A percentile compares a stretch with the other conserved stretches of the same genome.
Conservation (phyloP, 2,888 invertebrate species). For the Tolmerus cingulatus region DNA sequence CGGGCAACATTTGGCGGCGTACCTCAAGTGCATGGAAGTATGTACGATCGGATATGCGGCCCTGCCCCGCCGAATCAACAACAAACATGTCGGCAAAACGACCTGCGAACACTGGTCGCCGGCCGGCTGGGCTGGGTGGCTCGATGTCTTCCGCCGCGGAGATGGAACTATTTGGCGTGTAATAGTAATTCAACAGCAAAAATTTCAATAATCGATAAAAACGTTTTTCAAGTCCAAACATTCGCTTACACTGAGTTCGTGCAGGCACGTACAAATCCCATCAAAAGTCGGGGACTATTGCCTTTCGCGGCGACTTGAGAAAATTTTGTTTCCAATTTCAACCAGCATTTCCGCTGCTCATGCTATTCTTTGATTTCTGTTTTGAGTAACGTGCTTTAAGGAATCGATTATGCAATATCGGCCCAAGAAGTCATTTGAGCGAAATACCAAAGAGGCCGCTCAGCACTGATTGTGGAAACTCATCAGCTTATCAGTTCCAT, state of each 20-base stretch:
- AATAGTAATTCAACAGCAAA: conserved; percentile 8
- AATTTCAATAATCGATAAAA: conserved; percentile 35
- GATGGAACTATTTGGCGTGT: conserved; percentile 15
- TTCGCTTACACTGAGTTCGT: conserved; percentile 15
- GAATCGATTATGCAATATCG: neutral
- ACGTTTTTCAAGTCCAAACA: conserved; percentile 30
- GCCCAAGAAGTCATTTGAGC: neutral
- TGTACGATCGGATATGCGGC: conserved; percentile 9
- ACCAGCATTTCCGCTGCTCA: neutral
- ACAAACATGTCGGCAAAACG: neutral
- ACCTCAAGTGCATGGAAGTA: conserved; percentile 28
- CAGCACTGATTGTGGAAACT: too few species aligned
- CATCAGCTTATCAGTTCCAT: neutral
- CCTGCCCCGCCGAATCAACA: neutral
- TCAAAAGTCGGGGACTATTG: conserved; percentile 23
- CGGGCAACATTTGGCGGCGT: conserved; percentile 26
- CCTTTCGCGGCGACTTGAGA: neutral
- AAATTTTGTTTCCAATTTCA: neutral
- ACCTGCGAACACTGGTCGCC: conserved; percentile 22
- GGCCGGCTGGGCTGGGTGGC: neutral
- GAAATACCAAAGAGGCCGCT: neutral
- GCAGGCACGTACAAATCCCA: conserved; percentile 31
- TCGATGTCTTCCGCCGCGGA: neutral
- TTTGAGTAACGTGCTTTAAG: neutral
- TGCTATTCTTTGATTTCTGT: neutral